These are phyloP conservation scores for Macrotus californicus DNA, from an alignment of 2,113 vertebrate genomes.

Conservation along the genomic window DNA sequence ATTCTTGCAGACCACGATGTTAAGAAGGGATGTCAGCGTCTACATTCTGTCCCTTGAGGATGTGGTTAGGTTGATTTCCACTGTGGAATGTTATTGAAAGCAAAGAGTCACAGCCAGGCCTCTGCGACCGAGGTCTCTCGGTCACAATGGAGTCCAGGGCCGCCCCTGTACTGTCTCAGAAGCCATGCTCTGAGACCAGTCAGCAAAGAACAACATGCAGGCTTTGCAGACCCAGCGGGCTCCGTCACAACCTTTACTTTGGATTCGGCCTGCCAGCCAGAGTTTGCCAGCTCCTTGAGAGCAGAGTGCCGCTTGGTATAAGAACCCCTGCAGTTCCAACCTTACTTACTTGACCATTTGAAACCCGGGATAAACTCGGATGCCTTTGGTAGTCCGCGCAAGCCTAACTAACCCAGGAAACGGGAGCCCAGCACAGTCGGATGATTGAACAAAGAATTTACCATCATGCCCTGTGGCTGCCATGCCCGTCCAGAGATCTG, in stretches of 20 bases:
- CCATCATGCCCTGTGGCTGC: neutral
- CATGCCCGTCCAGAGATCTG: neutral
- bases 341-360: neutral
- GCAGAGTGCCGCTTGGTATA: neutral
- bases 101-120: neutral
- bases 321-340: neutral
- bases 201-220: neutral
- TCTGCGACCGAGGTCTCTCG: neutral
- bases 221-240: neutral
- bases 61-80: neutral
- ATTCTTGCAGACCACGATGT: neutral
- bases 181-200: neutral
- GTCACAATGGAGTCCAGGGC: neutral
- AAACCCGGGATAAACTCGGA: neutral
- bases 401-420: neutral
- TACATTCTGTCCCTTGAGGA: neutral
- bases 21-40: no score
- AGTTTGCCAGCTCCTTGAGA: neutral
- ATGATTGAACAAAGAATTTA: neutral
- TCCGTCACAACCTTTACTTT: neutral
- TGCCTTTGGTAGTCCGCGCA: neutral
- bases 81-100: neutral
- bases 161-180: neutral
- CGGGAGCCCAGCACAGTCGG: neutral
- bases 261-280: neutral